A percentile compares a stretch with the other conserved stretches of the same genome.
Evolutionary conservation across 2,797 vertebrate genomes (phyloP).

Genomic region (Ataeniobius toweri): DNA sequence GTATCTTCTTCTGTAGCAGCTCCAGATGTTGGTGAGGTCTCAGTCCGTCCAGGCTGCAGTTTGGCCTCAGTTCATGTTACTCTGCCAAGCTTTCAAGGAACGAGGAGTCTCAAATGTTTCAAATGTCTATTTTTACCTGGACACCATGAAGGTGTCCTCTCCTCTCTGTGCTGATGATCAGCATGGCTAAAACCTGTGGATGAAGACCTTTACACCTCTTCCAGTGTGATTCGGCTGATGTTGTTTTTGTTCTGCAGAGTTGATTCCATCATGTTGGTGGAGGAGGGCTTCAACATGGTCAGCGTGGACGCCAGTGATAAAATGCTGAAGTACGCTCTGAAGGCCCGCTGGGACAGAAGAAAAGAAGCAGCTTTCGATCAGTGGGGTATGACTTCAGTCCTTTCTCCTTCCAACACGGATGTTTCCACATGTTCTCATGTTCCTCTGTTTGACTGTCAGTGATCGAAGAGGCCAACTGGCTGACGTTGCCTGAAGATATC

Average conservation of each 20-base stretch:
- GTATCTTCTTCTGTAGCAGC: no score
- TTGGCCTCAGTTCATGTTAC: no score
- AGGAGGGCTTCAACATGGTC: constrained; percentile 90
- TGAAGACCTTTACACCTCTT: no score
- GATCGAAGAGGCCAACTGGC: constrained; percentile 98
- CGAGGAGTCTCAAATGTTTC: no score
- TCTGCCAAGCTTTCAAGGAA: no score
- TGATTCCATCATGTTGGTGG: constrained; percentile 97
- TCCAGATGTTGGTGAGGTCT: no score
- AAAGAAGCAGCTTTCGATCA: constrained; percentile 90
- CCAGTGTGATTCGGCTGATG: no score
- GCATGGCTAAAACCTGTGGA: no score
- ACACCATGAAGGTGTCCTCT: no score
- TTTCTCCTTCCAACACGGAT: no score
- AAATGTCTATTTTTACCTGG: background rate
- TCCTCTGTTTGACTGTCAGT: constrained; percentile 69
- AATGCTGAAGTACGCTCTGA: constrained; percentile 97
- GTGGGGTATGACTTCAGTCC: constrained; percentile 83
- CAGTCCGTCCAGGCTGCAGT: no score
- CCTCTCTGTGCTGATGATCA: no score
- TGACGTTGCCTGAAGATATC: constrained; percentile 88
- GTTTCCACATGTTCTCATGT: background rate
- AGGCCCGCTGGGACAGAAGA: constrained; percentile 92
- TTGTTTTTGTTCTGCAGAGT: constrained; percentile 78
- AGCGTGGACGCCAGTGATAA: constrained; percentile 99